These are phyloP conservation scores for Actinemys pallida DNA, from an alignment of 2,113 vertebrate genomes.

Conservation along the genomic window DNA sequence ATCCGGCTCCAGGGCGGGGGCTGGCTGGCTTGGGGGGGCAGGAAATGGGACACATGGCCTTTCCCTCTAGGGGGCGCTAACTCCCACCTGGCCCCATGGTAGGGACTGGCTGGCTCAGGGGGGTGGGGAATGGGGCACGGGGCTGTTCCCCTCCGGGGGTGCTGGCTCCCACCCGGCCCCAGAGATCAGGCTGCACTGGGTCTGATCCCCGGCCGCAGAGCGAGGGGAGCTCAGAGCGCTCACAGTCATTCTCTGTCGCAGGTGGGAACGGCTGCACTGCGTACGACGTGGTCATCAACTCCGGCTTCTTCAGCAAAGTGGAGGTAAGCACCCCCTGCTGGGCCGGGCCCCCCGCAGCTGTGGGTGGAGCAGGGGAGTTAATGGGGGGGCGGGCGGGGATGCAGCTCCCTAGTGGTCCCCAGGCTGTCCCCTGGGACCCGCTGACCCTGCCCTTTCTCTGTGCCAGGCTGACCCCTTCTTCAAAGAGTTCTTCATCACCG, in stretches of 20 bases:
- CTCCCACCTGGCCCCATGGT: too few relatives aligned
- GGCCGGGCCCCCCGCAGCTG: not conserved
- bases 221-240: not conserved
- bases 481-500: slow-evolving; percentile 89
- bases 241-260: slow-evolving; percentile 24
- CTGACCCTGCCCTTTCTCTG: too few relatives aligned
- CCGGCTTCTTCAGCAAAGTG: slow-evolving; percentile 86
- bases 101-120: too few relatives aligned
- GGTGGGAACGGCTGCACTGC: slow-evolving; percentile 87
- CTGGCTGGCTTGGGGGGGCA: too few relatives aligned
- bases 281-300: slow-evolving; percentile 90
- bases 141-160: not conserved
- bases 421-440: too few relatives aligned
- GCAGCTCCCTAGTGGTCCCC: not conserved
- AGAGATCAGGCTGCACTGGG: not conserved
- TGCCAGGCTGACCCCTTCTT: slow-evolving; percentile 80
- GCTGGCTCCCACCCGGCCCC: too few relatives aligned
- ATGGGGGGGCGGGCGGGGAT: not conserved
- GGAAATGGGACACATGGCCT: too few relatives aligned
- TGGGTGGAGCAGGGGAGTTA: slow-evolving; percentile 34
- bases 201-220: not conserved
- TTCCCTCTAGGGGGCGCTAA: too few relatives aligned
- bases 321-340: slow-evolving; percentile 74
- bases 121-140: not conserved
- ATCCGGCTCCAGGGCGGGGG: too few relatives aligned